Conservation (phyloP, 2,113 vertebrate species). For the Hippocampus guttulatus region DNA sequence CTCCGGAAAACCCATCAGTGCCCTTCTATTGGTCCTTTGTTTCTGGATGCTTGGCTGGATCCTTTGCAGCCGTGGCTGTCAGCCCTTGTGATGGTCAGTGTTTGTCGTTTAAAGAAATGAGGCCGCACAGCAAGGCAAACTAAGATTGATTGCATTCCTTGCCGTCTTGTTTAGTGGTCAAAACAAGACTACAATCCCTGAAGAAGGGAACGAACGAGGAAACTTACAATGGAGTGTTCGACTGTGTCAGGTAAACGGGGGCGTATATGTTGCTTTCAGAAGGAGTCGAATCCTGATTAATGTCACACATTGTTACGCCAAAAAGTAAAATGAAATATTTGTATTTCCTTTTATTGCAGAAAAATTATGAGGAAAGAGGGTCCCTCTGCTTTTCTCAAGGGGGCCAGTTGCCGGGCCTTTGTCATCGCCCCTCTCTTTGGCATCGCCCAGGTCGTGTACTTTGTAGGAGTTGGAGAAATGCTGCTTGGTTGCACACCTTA, state of each 20-base stretch:
- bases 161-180: constrained; percentile 66
- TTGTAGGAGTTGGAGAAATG: constrained; percentile 76
- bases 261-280: not conserved
- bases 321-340: not conserved
- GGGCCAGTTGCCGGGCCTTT: constrained; percentile 75
- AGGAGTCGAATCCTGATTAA: not conserved
- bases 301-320: not conserved
- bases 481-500: constrained; percentile 71
- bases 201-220: constrained; percentile 77
- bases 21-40: constrained; percentile 79
- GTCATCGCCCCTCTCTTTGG: constrained; percentile 81
- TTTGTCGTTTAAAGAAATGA: not conserved
- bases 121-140: not conserved
- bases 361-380: constrained; percentile 78
- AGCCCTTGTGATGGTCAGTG: constrained; percentile 75
- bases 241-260: constrained; percentile 71
- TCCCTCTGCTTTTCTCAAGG: constrained; percentile 75
- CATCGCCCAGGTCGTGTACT: constrained; percentile 80
- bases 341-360: constrained; percentile 49
- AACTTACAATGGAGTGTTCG: constrained; percentile 74
- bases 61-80: constrained; percentile 69
- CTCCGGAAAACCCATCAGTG: constrained; percentile 54
- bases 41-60: constrained; percentile 74
- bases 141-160: not conserved
- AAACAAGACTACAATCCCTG: constrained; percentile 79